These are phyloP conservation scores for Trichonephila inaurata DNA, from an alignment of 1,140 invertebrate species.

Conservation along the genomic window DNA sequence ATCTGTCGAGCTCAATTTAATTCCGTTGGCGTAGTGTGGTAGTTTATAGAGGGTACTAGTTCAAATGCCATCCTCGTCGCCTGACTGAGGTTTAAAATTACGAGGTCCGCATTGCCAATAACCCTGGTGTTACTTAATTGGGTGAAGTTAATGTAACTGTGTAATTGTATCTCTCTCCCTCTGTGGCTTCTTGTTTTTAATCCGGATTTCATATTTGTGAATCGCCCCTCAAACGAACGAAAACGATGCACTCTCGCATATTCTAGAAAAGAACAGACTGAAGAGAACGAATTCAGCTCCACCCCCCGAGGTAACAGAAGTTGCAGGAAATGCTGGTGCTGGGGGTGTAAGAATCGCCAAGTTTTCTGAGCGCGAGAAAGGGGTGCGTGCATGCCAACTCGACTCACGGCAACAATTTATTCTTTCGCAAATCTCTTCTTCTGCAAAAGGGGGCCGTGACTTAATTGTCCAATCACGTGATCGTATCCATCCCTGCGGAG, in stretches of 20 bases:
- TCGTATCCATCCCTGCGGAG: slow-evolving; percentile 33
- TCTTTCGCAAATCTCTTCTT: slow-evolving; percentile 18
- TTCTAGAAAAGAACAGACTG: too few species aligned
- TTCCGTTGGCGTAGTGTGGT: too few species aligned
- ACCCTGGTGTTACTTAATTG: too few species aligned
- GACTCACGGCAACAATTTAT: slow-evolving; percentile 51
- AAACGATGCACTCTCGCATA: background rate
- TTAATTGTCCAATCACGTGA: slow-evolving; percentile 66
- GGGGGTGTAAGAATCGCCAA: slow-evolving; percentile 35
- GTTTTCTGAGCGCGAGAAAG: background rate
- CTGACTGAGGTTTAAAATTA: too few species aligned
- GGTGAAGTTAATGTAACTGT: too few species aligned
- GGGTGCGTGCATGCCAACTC: slow-evolving; percentile 53
- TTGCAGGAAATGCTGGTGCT: background rate
- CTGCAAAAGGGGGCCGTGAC: background rate
- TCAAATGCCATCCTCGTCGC: too few species aligned
- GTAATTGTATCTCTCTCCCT: too few species aligned
- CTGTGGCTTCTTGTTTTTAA: too few species aligned
- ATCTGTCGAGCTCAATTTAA: too few species aligned
- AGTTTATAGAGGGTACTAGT: too few species aligned
- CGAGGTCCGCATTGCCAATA: too few species aligned
- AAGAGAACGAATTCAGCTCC: background rate
- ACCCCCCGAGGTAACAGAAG: background rate
- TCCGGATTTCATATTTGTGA: background rate
- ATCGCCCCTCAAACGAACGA: background rate